Base-by-base conservation (phyloP, 2,888 invertebrate genomes). In the Tenthredo scrophulariae region DNA sequence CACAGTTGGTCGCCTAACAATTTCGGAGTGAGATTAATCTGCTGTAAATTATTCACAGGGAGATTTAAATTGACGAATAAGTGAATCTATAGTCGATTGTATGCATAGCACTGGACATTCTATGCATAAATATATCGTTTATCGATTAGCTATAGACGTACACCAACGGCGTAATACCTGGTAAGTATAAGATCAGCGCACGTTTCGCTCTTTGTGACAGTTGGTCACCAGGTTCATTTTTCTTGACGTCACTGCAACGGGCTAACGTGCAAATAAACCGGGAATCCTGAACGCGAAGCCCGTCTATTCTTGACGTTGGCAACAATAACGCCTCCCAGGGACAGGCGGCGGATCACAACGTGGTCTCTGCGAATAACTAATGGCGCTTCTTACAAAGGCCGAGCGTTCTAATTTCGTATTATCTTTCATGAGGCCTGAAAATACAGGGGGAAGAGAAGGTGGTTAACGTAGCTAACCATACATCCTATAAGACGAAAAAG, bases 221-320 rank as follows among this genome's bases (percentile, higher is more conserved):
- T 50, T n/a, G n/a, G 54, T 37, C 26, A n/a, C 26, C 83, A 50
- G 26, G 33, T 74, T 84, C 67, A 43, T 67, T 22, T 62, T 22
- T 65, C 33, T 50, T 85, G 85, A 85, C 85, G 85, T 84, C 85
- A 75, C 37, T 33, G 43, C 29, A 33, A 37, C 37, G 26, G 58
- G n/a, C n/a, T 46, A 82, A 22, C 85, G 82, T 85, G 84, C 83
- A 85, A 85, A 85, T 85, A 85, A 85, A 85, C 75, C 72, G 85
- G 84, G 85, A 85, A 85, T 85, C 72, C 85, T 83, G 58, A 84
- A 62, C 83, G 54, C 58, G 46, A 75, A 85, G 84, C 86, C 86
- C 88, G 86, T 88, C 88, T 89, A 89, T 89, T 89, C 89, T 89
- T 88, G 87, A 89, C 88, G 87, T 88, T 89, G 89, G 89, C 89